Conservation (phyloP, 2,113 vertebrate genomes). For the Syrrhaptes paradoxus region DNA sequence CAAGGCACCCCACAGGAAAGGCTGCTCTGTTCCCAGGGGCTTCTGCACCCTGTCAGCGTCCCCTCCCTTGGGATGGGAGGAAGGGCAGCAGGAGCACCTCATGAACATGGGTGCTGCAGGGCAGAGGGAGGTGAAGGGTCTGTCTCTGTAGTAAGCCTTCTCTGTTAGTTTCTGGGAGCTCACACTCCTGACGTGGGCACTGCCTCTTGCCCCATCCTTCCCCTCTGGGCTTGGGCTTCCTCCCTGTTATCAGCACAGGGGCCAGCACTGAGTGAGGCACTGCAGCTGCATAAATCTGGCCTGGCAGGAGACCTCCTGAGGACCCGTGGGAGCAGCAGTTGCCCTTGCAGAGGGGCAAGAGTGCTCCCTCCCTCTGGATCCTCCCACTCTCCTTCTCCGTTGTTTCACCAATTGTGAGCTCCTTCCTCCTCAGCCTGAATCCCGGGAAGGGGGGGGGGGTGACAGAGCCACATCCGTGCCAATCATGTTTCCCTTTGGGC, state of each 20-base stretch:
- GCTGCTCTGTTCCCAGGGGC: not conserved
- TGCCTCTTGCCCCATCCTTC: not conserved
- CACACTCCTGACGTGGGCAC: not conserved
- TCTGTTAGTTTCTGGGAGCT: not conserved
- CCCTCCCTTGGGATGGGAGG: accelerated
- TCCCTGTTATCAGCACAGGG: not conserved
- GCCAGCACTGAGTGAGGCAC: not conserved
- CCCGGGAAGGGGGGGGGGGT: no score
- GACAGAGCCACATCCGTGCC: accelerated
- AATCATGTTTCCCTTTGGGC: not conserved
- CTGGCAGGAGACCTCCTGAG: not conserved
- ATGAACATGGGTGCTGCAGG: accelerated
- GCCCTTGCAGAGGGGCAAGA: not conserved
- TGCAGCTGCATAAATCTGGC: constrained; percentile 8
- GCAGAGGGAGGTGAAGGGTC: not conserved
- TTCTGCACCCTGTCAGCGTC: not conserved
- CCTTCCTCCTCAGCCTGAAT: not conserved
- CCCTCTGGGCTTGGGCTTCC: not conserved
- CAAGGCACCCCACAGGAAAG: not conserved
- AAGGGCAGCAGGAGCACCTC: not conserved
- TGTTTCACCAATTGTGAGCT: not conserved
- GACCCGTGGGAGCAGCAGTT: not conserved
- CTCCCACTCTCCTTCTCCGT: not conserved
- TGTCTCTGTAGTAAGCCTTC: not conserved
- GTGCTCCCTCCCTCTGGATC: not conserved